These are phyloP conservation scores for Patella ulyssiponensis DNA, from an alignment of 2,888 invertebrate species.

Conservation along the genomic window DNA sequence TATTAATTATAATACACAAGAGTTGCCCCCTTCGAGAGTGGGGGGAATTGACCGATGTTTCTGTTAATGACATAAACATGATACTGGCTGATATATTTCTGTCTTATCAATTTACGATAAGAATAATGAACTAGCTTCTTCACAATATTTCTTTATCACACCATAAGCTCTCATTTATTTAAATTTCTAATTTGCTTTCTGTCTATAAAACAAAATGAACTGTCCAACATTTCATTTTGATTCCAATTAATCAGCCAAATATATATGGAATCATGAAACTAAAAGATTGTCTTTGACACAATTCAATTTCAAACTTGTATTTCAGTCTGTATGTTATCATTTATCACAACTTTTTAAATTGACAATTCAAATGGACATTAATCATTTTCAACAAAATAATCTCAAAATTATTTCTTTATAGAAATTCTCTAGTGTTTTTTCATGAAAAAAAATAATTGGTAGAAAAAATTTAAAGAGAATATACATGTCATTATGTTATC, in stretches of 20 bases:
- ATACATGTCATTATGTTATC: too few relatives aligned
- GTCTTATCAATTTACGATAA: slow-evolving; percentile 4
- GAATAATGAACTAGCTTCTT: background rate
- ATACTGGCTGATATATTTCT: background rate
- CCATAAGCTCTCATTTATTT: slow-evolving; percentile 11
- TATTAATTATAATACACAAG: slow-evolving; percentile 11
- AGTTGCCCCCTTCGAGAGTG: background rate
- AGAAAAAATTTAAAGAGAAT: too few relatives aligned
- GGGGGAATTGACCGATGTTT: background rate
- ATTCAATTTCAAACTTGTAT: slow-evolving; percentile 12
- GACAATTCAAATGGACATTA: slow-evolving; percentile 4
- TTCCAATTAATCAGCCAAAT: slow-evolving; percentile 12
- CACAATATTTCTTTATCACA: slow-evolving; percentile 10
- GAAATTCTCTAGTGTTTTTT: too few relatives aligned
- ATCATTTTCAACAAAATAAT: background rate
- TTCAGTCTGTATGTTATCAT: slow-evolving; percentile 9
- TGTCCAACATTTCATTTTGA: slow-evolving; percentile 13
- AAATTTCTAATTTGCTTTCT: slow-evolving; percentile 9
- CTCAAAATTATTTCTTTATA: background rate
- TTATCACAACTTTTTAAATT: slow-evolving; percentile 11
- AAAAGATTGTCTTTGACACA: slow-evolving; percentile 12
- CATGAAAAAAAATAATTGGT: too few relatives aligned
- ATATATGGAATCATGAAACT: slow-evolving; percentile 12
- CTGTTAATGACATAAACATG: slow-evolving; percentile 10
- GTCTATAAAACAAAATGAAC: slow-evolving; percentile 12